Percentiles rank a stretch among this genome's conserved stretches.
phyloP scores from a whole-genome alignment of 2,797 vertebrate species.

The Cirrhinus molitorella region DNA sequence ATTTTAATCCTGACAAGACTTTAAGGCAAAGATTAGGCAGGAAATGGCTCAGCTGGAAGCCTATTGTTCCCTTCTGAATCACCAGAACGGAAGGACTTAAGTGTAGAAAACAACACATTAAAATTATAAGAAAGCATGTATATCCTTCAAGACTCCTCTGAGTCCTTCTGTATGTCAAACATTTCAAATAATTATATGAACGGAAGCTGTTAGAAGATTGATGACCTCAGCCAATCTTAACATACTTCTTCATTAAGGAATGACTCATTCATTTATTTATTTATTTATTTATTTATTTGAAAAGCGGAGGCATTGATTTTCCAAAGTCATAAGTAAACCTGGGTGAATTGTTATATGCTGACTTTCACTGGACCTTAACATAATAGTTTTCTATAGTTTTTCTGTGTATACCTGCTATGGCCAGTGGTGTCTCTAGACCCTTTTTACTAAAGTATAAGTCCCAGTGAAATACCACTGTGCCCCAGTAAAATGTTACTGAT shows the following conservation, averaged over 20 bases:
- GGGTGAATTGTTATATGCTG: not conserved
- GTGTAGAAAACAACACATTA: not conserved
- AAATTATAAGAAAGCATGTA: not conserved
- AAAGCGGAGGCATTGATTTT: not conserved
- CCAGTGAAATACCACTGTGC: no score
- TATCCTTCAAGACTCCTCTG: not conserved
- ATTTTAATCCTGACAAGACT: not conserved
- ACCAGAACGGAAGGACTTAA: constrained; percentile 3
- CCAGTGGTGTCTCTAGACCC: no score
- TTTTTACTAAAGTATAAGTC: no score
- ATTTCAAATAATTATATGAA: not conserved
- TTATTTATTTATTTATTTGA: not conserved
- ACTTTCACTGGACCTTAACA: no score
- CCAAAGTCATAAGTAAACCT: not conserved
- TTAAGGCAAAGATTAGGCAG: not conserved
- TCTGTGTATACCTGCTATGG: no score
- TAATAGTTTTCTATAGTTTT: no score
- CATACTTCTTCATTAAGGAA: not conserved
- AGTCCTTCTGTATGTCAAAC: not conserved
- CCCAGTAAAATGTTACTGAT: no score
- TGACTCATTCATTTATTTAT: not conserved
- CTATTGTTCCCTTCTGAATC: constrained; percentile 1
- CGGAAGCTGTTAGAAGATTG: not conserved
- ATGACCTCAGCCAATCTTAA: not conserved
- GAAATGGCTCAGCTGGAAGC: constrained; percentile 5